Conservation (phyloP, 2,113 vertebrate species). For the Hemibagrus wyckioides region DNA sequence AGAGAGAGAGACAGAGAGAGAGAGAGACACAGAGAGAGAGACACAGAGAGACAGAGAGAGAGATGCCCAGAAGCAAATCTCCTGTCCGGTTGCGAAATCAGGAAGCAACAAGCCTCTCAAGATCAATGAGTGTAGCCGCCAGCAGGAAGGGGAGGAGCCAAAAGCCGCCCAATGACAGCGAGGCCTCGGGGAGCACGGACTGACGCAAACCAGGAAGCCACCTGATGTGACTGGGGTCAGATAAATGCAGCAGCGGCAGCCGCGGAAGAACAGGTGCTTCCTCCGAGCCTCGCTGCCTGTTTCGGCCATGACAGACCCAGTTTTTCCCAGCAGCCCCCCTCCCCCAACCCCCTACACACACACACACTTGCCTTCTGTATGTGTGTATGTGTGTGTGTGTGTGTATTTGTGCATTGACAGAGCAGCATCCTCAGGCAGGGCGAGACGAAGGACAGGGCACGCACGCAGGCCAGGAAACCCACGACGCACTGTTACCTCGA, state of each 20-base stretch:
- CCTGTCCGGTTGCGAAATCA: constrained; percentile 48
- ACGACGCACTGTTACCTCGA: constrained; percentile 53
- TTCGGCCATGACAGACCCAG: constrained; percentile 71
- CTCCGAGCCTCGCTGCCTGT: constrained; percentile 67
- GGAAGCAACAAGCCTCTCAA: constrained; percentile 59
- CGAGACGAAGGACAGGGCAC: constrained; percentile 71
- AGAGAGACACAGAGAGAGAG: background rate
- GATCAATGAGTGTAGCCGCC: constrained; percentile 64
- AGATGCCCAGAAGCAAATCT: constrained; percentile 42
- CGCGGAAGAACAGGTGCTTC: constrained; percentile 77
- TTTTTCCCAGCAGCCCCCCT: constrained; percentile 71
- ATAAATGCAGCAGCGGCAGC: constrained; percentile 71
- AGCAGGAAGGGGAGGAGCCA: constrained; percentile 67
- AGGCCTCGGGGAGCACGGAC: constrained; percentile 66
- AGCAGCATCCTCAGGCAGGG: constrained; percentile 66
- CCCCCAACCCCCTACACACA: constrained; percentile 13
- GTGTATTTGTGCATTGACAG: constrained; percentile 11
- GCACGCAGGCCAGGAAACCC: constrained; percentile 73
- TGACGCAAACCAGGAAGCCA: constrained; percentile 80
- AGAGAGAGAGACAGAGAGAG: background rate
- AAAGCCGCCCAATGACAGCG: constrained; percentile 60
- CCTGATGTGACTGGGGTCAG: constrained; percentile 79
- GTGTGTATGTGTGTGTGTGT: constrained; percentile 19
- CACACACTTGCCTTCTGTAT: constrained; percentile 21
- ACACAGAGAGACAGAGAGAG: background rate